Evolutionary conservation across 2,113 vertebrate genomes (phyloP).

Genomic region (Callithrix jacchus): DNA sequence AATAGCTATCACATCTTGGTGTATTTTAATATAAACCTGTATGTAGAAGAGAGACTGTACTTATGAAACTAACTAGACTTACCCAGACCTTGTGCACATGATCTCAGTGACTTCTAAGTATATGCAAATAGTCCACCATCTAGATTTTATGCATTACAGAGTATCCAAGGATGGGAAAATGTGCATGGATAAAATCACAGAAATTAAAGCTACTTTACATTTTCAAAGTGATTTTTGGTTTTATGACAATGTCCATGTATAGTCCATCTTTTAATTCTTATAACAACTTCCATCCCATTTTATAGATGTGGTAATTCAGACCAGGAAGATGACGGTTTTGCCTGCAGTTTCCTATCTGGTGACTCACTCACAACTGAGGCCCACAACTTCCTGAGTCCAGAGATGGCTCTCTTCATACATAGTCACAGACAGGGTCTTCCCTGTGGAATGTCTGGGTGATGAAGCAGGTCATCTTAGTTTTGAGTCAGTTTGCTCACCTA

Average conservation of each 20-base stretch:
- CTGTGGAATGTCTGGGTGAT: background rate
- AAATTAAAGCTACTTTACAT: background rate
- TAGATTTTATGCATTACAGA: background rate
- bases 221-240: background rate
- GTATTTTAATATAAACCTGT: conserved; percentile 38
- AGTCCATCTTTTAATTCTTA: background rate
- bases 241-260: background rate
- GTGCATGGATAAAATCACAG: background rate
- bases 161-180: background rate
- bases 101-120: conserved; percentile 40
- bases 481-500: background rate
- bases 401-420: background rate
- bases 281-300: background rate
- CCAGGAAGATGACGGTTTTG: background rate
- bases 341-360: background rate
- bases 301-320: background rate
- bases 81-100: background rate
- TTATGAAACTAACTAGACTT: conserved; percentile 20
- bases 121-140: conserved; percentile 17
- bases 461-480: background rate
- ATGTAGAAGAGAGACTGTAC: background rate
- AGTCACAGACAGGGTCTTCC: background rate
- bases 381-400: background rate
- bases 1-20: conserved; percentile 57
- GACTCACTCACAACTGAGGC: background rate